A percentile compares a stretch with the other conserved stretches of the same genome.
phyloP scores from a whole-genome alignment of 2,888 invertebrate genomes.

The Anarsia innoxiella region DNA sequence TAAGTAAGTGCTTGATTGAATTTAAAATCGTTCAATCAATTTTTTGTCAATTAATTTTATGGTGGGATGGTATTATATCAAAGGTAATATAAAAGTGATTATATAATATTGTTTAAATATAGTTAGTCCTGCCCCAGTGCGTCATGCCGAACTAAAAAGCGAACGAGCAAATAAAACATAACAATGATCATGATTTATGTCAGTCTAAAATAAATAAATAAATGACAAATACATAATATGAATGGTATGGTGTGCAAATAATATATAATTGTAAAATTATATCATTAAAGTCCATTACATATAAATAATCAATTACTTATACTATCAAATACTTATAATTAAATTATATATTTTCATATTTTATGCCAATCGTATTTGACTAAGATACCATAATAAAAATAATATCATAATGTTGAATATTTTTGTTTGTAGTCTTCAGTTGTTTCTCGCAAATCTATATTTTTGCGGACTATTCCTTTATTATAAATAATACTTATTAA shows the following conservation, averaged over 20 bases:
- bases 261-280: conserved; percentile 42
- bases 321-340: conserved; percentile 14
- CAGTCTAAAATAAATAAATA: conserved; percentile 22
- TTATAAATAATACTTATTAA: no score
- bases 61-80: conserved; percentile 1
- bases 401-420: no score
- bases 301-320: no score
- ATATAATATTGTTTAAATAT: no score
- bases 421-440: no score
- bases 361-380: conserved; percentile 21
- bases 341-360: conserved; percentile 20
- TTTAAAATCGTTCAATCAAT: no score
- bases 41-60: no score
- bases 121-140: conserved; percentile 5
- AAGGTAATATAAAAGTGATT: no score
- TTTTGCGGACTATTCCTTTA: no score
- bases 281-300: no score
- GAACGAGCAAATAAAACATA: conserved; percentile 38
- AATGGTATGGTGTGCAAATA: conserved; percentile 62
- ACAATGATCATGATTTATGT: conserved; percentile 17
- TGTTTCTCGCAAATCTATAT: no score
- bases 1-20: no score
- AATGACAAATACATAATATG: conserved; percentile 29
- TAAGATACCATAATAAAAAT: not conserved
- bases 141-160: conserved; percentile 47